phyloP scores from a whole-genome alignment of 2,113 vertebrate species.

The Dicerorhinus sumatrensis region DNA sequence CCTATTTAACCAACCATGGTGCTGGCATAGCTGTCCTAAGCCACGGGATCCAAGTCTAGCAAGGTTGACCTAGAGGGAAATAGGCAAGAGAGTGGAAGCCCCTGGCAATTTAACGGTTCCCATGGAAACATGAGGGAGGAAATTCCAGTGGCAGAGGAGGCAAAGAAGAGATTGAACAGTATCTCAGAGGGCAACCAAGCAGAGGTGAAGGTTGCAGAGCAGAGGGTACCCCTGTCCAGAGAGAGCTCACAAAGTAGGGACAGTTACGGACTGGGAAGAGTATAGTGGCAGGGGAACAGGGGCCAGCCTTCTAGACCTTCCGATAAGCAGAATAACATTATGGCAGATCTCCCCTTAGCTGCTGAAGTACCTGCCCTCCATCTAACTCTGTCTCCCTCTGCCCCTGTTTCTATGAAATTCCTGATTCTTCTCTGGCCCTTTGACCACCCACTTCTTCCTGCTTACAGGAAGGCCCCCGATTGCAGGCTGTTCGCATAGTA shows the following conservation, averaged over 20 bases:
- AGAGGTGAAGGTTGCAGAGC: background rate
- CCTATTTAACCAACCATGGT: constrained; percentile 59
- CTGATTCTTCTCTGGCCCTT: background rate
- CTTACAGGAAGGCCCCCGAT: background rate
- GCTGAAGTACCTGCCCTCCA: background rate
- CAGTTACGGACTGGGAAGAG: background rate
- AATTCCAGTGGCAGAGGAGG: background rate
- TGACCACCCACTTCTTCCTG: background rate
- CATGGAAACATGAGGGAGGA: background rate
- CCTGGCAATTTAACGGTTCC: background rate
- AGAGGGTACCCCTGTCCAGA: background rate
- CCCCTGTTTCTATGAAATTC: background rate
- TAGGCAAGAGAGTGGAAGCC: background rate
- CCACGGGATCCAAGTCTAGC: background rate
- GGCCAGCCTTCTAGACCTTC: background rate
- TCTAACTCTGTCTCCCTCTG: background rate
- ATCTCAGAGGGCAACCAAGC: background rate
- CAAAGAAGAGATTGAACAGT: background rate
- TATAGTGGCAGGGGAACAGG: background rate
- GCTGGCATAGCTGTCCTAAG: background rate
- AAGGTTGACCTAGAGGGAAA: background rate
- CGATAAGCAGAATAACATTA: background rate
- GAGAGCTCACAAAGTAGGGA: background rate
- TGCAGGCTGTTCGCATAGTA: background rate
- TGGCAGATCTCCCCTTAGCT: background rate